Evolutionary conservation across 2,888 invertebrate species (phyloP).

Genomic region (Lysandra coridon): DNA sequence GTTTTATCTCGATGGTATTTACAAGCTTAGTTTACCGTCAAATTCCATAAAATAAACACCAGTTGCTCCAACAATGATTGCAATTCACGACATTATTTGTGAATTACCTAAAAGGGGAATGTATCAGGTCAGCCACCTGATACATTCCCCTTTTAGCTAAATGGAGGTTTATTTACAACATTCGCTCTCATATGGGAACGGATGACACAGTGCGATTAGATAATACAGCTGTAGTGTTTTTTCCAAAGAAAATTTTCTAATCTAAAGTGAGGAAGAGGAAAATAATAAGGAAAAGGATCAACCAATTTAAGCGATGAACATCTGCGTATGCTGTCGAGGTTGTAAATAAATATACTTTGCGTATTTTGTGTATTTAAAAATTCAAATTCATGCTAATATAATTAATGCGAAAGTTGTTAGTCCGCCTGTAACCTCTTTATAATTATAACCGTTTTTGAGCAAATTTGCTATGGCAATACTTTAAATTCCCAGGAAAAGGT

Average conservation of each 20-base stretch:
- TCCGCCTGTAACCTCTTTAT: too few species aligned
- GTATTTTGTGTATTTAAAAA: neutral
- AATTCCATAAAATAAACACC: neutral
- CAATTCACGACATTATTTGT: conserved; percentile 50
- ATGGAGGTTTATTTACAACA: conserved; percentile 59
- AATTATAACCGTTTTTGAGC: too few species aligned
- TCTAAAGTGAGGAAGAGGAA: neutral
- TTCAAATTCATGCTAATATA: neutral
- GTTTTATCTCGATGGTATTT: too few species aligned
- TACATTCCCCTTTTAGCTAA: too few species aligned
- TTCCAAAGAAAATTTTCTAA: neutral
- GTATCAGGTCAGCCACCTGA: too few species aligned
- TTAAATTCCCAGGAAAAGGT: too few species aligned
- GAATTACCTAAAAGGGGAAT: conserved; percentile 54
- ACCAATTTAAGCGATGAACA: neutral
- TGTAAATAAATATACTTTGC: too few species aligned
- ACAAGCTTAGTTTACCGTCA: too few species aligned
- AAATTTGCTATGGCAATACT: too few species aligned
- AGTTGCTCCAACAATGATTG: neutral
- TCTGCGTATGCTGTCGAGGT: neutral
- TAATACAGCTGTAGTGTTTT: neutral
- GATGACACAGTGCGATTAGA: conserved; percentile 39
- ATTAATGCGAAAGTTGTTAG: too few species aligned
- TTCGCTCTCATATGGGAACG: conserved; percentile 46
- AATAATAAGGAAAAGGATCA: neutral